Evolutionary conservation across 92 coral and sea anemone species (phyloP).

Genomic region (Diadumene lineata): DNA sequence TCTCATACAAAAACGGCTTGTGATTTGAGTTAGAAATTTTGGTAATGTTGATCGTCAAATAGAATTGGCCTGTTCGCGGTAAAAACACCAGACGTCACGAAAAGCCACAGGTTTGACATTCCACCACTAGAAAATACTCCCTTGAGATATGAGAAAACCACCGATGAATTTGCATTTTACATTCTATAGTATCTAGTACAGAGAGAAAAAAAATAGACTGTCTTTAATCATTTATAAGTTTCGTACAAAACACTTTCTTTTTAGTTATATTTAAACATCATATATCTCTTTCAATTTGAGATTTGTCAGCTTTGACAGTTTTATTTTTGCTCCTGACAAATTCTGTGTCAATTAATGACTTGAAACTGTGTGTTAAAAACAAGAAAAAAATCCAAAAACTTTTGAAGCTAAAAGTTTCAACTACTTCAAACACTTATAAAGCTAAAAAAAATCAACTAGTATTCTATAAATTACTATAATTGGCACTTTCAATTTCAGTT

Average conservation of each 20-base stretch:
- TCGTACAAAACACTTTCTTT: background rate
- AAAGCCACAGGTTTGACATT: constrained; percentile 10
- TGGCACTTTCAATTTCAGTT: too few species aligned
- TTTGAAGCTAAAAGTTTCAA: too few species aligned
- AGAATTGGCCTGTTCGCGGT: background rate
- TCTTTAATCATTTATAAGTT: constrained; percentile 7
- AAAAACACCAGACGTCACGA: background rate
- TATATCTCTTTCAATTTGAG: background rate
- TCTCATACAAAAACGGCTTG: background rate
- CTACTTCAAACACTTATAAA: too few species aligned
- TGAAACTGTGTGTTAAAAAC: too few species aligned
- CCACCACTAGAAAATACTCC: background rate
- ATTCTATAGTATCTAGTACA: background rate
- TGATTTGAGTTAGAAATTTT: background rate
- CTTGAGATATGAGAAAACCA: background rate
- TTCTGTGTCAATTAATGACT: too few species aligned
- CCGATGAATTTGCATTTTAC: constrained; percentile 8
- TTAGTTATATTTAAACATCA: background rate
- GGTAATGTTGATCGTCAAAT: background rate
- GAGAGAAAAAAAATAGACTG: background rate
- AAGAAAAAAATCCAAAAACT: too few species aligned
- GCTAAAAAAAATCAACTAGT: too few species aligned
- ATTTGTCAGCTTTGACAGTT: background rate
- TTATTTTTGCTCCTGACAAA: background rate
- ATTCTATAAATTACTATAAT: too few species aligned